A percentile compares a stretch with the other conserved stretches of the same genome.
These are phyloP conservation scores for Meta bourneti DNA, from an alignment of 2,888 invertebrate species.

Conservation along the genomic window DNA sequence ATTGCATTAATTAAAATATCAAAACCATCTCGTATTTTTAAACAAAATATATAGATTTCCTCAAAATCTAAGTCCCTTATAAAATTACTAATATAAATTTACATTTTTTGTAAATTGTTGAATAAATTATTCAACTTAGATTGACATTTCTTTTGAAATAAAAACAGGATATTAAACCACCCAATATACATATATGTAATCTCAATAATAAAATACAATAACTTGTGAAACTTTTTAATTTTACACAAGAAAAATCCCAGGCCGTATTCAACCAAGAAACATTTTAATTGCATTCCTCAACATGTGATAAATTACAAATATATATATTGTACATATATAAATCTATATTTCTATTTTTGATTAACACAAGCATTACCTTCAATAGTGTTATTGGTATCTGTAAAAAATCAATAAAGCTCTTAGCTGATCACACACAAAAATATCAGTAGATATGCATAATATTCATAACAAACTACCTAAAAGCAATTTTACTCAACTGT, in stretches of 20 bases:
- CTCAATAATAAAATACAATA: not conserved
- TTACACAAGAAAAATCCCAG: too few species aligned
- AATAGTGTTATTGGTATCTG: constrained; percentile 8
- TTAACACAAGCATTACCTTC: constrained; percentile 20
- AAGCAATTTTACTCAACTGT: not conserved
- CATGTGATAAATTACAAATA: constrained; percentile 42
- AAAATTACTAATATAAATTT: too few species aligned
- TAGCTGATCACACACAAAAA: not conserved
- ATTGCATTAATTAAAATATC: too few species aligned
- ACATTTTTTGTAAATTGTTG: too few species aligned
- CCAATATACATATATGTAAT: too few species aligned
- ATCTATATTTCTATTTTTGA: constrained; percentile 36
- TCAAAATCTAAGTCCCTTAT: too few species aligned
- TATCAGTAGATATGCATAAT: not conserved
- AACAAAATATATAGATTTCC: too few species aligned
- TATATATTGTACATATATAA: constrained; percentile 19
- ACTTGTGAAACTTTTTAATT: not conserved
- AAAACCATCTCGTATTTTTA: too few species aligned
- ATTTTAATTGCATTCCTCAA: constrained; percentile 58
- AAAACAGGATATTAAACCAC: not conserved
- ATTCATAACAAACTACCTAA: not conserved
- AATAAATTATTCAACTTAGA: too few species aligned
- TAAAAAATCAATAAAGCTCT: not conserved
- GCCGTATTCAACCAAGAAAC: constrained; percentile 37
- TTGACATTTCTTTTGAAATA: not conserved